Conservation (phyloP, 2,888 invertebrate genomes). For the Apeira syringaria region DNA sequence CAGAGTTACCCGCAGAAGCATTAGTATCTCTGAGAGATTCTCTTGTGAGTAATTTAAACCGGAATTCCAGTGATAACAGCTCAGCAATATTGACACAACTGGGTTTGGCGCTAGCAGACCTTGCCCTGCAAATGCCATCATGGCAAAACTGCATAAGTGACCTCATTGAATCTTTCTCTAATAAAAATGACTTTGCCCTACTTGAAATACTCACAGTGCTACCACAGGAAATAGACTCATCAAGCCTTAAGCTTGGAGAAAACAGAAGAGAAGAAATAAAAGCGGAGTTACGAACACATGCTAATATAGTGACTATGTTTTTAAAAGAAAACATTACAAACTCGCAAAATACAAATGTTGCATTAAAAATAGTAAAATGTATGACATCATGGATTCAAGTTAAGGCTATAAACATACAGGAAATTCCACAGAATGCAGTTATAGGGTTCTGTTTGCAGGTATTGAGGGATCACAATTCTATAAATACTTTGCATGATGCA, state of each 20-base stretch:
- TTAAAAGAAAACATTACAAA: constrained; percentile 89
- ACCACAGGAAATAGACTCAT: constrained; percentile 96
- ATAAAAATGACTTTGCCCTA: constrained; percentile 90
- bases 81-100: constrained; percentile 95
- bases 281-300: constrained; percentile 89
- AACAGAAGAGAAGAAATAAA: constrained; percentile 94
- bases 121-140: constrained; percentile 95
- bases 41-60: constrained; percentile 92
- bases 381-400: constrained; percentile 96
- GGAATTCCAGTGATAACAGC: constrained; percentile 91
- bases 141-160: constrained; percentile 96
- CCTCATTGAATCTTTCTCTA: constrained; percentile 90
- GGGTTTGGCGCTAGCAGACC: constrained; percentile 95
- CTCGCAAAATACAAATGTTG: constrained; percentile 86
- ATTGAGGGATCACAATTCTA: constrained; percentile 84
- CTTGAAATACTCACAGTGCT: constrained; percentile 96
- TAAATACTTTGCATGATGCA: constrained; percentile 90
- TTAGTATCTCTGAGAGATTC: constrained; percentile 95
- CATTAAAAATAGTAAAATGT: constrained; percentile 91
- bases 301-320: constrained; percentile 90
- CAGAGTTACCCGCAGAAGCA: constrained; percentile 94
- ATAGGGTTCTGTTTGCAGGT: constrained; percentile 89
- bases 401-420: constrained; percentile 90
- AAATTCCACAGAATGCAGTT: constrained; percentile 88
- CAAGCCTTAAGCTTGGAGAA: constrained; percentile 92